phyloP scores from a whole-genome alignment of 2,113 vertebrate species.

The Melanotaenia duboulayi region DNA sequence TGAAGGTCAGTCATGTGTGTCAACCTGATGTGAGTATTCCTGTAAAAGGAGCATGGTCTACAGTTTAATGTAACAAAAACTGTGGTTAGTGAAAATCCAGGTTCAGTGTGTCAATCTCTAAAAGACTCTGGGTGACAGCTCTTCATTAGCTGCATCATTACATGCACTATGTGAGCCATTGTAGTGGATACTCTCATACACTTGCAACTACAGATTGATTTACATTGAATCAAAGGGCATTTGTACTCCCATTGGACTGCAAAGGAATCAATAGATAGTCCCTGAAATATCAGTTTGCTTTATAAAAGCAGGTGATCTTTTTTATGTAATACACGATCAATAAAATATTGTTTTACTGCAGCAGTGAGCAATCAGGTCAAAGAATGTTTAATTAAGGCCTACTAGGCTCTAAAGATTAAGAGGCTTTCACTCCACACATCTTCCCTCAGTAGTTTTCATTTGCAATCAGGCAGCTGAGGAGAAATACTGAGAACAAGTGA shows the following conservation, averaged over 20 bases:
- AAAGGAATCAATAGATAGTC: conserved; percentile 44
- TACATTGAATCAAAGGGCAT: conserved; percentile 35
- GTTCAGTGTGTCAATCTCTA: conserved; percentile 4
- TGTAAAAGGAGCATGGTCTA: conserved; percentile 4
- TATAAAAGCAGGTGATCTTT: conserved; percentile 12
- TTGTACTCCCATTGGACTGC: neutral
- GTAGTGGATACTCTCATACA: neutral
- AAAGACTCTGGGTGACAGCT: conserved; percentile 20
- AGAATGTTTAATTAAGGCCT: conserved; percentile 1
- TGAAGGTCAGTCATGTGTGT: conserved; percentile 20
- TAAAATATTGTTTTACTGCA: conserved; percentile 12
- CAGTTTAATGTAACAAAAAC: conserved; percentile 30
- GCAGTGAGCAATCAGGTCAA: neutral
- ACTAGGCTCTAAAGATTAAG: conserved; percentile 1
- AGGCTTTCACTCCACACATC: conserved; percentile 8
- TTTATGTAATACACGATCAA: conserved; percentile 21
- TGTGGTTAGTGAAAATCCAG: conserved; percentile 29
- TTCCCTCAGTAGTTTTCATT: neutral
- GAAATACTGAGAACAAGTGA: neutral
- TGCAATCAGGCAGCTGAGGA: conserved; percentile 21
- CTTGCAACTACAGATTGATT: conserved; percentile 37
- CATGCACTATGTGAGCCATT: conserved; percentile 11
- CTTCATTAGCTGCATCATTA: conserved; percentile 47
- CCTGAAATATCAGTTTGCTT: conserved; percentile 31
- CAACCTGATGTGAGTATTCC: conserved; percentile 14